Evolutionary conservation across 2,888 invertebrate species (phyloP).

Genomic region (Plusia festucae): DNA sequence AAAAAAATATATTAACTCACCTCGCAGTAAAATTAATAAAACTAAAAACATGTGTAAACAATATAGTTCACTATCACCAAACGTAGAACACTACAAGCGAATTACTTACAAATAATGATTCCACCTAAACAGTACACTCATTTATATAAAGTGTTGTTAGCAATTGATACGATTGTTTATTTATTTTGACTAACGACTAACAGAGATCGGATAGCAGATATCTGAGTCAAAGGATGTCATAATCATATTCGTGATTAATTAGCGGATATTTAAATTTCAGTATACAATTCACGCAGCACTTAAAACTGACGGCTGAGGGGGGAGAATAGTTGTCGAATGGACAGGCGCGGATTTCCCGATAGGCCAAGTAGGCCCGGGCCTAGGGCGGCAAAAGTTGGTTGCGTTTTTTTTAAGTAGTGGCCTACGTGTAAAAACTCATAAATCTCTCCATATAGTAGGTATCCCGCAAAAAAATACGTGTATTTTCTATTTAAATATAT

Average conservation of each 20-base stretch:
- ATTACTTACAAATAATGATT: background rate
- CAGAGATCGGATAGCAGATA: conserved; percentile 12
- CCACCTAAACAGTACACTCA: background rate
- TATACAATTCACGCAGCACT: background rate
- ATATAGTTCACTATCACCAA: background rate
- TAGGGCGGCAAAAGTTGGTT: no score
- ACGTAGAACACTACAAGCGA: background rate
- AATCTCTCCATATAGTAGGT: no score
- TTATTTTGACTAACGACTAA: background rate
- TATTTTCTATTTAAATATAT: no score
- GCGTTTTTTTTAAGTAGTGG: no score
- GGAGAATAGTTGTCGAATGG: no score
- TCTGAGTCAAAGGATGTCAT: conserved; percentile 22
- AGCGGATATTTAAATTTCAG: conserved; percentile 13
- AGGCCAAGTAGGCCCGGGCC: no score
- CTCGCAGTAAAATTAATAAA: conserved; percentile 36
- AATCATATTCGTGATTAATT: conserved; percentile 13
- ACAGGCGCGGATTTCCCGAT: no score
- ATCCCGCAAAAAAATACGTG: no score
- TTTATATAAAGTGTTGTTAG: conserved; percentile 19
- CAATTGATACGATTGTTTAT: conserved; percentile 31
- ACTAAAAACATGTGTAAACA: conserved; percentile 2
- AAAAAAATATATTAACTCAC: conserved; percentile 19
- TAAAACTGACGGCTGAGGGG: no score
- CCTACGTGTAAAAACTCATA: no score